Percentiles rank a stretch among this genome's conserved stretches.
Conservation (phyloP, 2,888 invertebrate genomes). For the Sipha maydis region DNA sequence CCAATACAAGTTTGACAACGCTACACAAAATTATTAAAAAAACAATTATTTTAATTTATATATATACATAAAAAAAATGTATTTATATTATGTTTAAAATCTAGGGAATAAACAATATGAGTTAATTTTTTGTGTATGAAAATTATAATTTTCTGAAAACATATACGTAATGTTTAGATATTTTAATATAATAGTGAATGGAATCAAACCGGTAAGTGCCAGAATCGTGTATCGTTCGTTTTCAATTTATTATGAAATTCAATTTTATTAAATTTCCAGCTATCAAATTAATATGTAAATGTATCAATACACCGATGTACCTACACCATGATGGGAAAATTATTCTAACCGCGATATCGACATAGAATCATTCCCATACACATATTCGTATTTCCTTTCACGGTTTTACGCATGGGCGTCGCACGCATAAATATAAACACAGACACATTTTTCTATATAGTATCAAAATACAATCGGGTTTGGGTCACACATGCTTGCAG, state of each 20-base stretch:
- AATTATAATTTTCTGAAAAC: too few relatives aligned
- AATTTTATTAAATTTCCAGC: constrained; percentile 6
- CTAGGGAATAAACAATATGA: too few relatives aligned
- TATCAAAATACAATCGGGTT: constrained; percentile 57
- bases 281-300: constrained; percentile 39
- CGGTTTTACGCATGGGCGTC: constrained; percentile 57
- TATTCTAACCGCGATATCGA: constrained; percentile 48
- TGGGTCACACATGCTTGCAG: constrained; percentile 2
- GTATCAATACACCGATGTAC: neutral
- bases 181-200: too few relatives aligned
- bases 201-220: neutral
- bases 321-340: constrained; percentile 15
- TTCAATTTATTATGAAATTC: neutral
- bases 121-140: too few relatives aligned
- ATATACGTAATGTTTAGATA: neutral
- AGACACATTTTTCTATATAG: neutral
- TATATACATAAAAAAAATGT: too few relatives aligned
- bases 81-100: too few relatives aligned
- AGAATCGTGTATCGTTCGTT: neutral
- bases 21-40: too few relatives aligned
- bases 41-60: too few relatives aligned
- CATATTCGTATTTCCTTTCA: constrained; percentile 55
- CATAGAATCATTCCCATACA: constrained; percentile 14
- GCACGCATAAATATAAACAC: neutral
- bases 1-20: too few relatives aligned